Conservation (phyloP, 2,888 invertebrate genomes). For the Chaetoderma sp. region DNA sequence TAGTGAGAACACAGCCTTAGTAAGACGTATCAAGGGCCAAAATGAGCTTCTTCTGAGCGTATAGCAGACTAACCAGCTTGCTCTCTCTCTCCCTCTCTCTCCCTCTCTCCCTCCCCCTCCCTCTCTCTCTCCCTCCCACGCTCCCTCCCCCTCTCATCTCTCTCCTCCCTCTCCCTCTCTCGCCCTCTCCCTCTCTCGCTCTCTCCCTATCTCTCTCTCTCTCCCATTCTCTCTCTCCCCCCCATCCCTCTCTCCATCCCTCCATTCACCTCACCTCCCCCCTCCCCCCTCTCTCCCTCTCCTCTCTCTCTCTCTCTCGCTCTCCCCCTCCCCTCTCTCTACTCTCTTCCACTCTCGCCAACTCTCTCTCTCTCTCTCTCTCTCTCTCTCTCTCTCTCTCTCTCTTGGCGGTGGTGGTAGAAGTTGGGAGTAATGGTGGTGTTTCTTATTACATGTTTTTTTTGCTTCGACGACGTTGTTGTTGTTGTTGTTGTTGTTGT, state of each 20-base stretch:
- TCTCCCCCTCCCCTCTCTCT: no score
- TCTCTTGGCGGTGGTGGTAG: background rate
- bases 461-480: background rate
- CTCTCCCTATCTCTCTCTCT: background rate
- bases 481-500: slow-evolving; percentile 4
- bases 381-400: slow-evolving; percentile 13
- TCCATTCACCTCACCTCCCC: background rate
- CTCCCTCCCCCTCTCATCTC: background rate
- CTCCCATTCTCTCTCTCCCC: background rate
- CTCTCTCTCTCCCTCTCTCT: slow-evolving; percentile 4
- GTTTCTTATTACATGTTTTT: background rate
- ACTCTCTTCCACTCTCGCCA: no score
- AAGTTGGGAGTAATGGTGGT: no score
- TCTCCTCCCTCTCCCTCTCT: background rate
- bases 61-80: no score
- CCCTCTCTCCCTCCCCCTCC: slow-evolving; percentile 13
- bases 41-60: no score
- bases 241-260: no score
- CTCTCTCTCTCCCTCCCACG: background rate
- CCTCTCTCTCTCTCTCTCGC: slow-evolving; percentile 9
- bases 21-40: no score
- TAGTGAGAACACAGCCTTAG: no score
- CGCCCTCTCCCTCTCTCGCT: background rate
- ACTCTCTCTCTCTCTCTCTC: no score
- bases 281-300: background rate